These are phyloP conservation scores for Drosophila diplacantha DNA, from an alignment of 2,888 invertebrate genomes.

Conservation along the genomic window DNA sequence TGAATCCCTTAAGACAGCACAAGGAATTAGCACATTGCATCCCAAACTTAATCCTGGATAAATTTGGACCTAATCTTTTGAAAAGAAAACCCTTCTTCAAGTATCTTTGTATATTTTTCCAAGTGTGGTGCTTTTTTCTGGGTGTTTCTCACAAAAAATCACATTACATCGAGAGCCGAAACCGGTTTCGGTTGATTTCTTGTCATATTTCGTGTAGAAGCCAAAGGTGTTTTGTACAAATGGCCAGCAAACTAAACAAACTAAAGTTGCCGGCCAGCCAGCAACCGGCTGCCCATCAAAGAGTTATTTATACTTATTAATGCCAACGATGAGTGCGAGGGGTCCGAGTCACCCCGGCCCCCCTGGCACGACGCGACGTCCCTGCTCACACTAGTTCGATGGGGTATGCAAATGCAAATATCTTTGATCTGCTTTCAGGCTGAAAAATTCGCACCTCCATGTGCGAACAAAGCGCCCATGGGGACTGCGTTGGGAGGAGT, in stretches of 20 bases:
- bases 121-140: conserved; percentile 25
- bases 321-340: conserved; percentile 38
- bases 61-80: not conserved
- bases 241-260: conserved; percentile 63
- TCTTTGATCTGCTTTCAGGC: conserved; percentile 63
- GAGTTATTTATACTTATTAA: conserved; percentile 41
- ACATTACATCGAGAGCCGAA: conserved; percentile 39
- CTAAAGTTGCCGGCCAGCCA: conserved; percentile 35
- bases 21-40: no score
- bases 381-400: conserved; percentile 9
- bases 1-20: no score
- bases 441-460: conserved; percentile 63
- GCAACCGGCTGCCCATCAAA: conserved; percentile 54
- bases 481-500: conserved; percentile 14
- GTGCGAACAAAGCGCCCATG: conserved; percentile 45
- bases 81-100: no score
- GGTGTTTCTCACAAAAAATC: conserved; percentile 38
- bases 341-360: not conserved
- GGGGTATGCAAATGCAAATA: conserved; percentile 67
- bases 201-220: conserved; percentile 50
- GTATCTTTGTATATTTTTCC: conserved; percentile 11
- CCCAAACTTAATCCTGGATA: no score
- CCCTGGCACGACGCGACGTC: conserved; percentile 2
- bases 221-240: conserved; percentile 65
- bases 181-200: conserved; percentile 58